Evolutionary conservation across 2,888 invertebrate genomes (phyloP).

Genomic region (Lasioglossum vierecki): DNA sequence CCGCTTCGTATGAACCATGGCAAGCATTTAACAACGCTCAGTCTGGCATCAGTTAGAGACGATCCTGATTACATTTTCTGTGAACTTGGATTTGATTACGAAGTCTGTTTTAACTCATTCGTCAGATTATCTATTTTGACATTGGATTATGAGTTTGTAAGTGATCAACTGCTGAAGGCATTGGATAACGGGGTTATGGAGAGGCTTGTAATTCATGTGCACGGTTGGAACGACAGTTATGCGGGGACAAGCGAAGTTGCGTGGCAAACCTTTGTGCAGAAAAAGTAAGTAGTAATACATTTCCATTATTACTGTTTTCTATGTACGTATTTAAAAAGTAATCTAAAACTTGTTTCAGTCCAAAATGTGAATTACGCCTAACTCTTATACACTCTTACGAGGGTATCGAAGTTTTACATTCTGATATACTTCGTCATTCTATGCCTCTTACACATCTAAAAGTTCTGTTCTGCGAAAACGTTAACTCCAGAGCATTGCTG

Average conservation of each 20-base stretch:
- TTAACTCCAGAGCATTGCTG: constrained; percentile 86
- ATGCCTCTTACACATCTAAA: constrained; percentile 91
- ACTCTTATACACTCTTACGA: constrained; percentile 89
- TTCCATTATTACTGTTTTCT: neutral
- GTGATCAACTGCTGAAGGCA: constrained; percentile 84
- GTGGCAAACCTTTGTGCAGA: constrained; percentile 86
- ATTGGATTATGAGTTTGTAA: constrained; percentile 86
- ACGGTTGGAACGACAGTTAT: constrained; percentile 88
- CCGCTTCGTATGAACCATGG: constrained; percentile 84
- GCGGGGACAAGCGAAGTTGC: constrained; percentile 87
- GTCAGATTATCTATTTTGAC: constrained; percentile 82
- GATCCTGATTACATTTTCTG: constrained; percentile 88
- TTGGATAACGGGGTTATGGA: constrained; percentile 84
- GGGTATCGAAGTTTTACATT: constrained; percentile 87
- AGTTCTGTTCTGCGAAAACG: constrained; percentile 89
- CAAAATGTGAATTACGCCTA: constrained; percentile 86
- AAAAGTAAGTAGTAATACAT: constrained; percentile 80
- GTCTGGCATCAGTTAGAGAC: constrained; percentile 90
- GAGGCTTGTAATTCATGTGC: constrained; percentile 89
- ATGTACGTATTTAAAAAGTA: neutral
- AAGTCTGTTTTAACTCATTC: constrained; percentile 86
- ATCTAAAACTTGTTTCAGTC: constrained; percentile 77
- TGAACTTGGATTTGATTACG: constrained; percentile 83
- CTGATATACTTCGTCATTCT: constrained; percentile 87
- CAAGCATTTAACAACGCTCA: constrained; percentile 87